A percentile compares a stretch with the other conserved stretches of the same genome.
These are phyloP conservation scores for Toxotes lorentzi DNA, from an alignment of 2,797 vertebrate genomes.

Conservation along the genomic window DNA sequence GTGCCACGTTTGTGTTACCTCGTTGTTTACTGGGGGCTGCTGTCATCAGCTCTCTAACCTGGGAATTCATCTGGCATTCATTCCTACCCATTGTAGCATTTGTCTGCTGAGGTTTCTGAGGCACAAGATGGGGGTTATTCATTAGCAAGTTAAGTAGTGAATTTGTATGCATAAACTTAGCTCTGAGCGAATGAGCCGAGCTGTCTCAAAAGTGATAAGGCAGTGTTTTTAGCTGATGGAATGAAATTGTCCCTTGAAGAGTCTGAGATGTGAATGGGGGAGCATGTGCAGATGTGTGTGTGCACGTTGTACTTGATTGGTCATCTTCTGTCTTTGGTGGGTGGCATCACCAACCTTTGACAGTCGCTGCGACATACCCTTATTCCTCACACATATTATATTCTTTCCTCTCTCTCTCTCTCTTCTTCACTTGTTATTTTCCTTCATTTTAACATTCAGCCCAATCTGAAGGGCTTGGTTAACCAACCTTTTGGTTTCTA, in stretches of 20 bases:
- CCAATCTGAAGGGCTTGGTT: conserved; percentile 13
- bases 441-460: conserved; percentile 14
- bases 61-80: conserved; percentile 33
- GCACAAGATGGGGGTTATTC: conserved; percentile 37
- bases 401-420: not conserved
- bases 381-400: not conserved
- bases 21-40: conserved; percentile 23
- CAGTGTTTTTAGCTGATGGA: conserved; percentile 63
- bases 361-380: not conserved
- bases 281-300: not conserved
- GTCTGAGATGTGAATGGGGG: conserved; percentile 30
- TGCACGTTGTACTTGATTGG: not conserved
- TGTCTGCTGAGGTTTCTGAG: conserved; percentile 44
- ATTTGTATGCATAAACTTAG: conserved; percentile 69
- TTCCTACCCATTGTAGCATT: conserved; percentile 39
- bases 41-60: conserved; percentile 25
- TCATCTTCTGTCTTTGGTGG: conserved; percentile 18
- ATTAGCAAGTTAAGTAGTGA: conserved; percentile 68
- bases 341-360: not conserved
- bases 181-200: conserved; percentile 48
- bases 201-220: conserved; percentile 56
- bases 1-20: conserved; percentile 35
- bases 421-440: not conserved
- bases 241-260: conserved; percentile 55
- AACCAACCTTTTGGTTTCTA: not conserved